Evolutionary conservation across 2,113 vertebrate species (phyloP), one percentile per base, ranked within the genome.

Genomic region (Speoplatyrhinus poulsoni): DNA sequence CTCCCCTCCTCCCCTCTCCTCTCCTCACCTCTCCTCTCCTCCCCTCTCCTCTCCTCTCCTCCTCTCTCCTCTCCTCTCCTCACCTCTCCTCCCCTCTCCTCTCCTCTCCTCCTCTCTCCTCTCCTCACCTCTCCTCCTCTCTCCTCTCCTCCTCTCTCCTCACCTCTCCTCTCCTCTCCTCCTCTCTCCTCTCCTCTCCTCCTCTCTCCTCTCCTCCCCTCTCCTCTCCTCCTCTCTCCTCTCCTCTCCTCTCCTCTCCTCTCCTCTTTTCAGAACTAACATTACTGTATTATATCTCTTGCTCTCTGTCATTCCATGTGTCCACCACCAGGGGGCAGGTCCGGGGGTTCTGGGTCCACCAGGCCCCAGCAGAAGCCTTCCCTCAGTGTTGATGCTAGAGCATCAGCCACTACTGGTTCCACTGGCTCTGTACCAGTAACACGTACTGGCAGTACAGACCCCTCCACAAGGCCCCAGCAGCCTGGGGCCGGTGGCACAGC

Each of bases 291-390:
- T 50, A 0, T 50, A 9, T 50, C 9, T 12, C 49, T 13, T 11
- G 26, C 12, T 50, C 9, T 50, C 49, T 50, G n/a, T 56, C n/a
- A 6, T 7, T 4, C 26, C 26, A 26, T 16, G 12, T 2, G 10
- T 58, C 26, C 19, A 12, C 56, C 19, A 12, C 12, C 56, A 4
- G 26, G 26, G 26, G 26, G 13, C 7, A 17, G 7, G 6, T 49
- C 9, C 55, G 80, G 88, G 41, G 72, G 59, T 62, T 73, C 73
- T 1, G 70, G 62, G 5, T 70, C 82, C 64, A 70, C 46, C 0
- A 41, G 66, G 19, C 11, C 66, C 48, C 74, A 65, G 59, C 73
- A 72, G 62, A 71, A 68, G 1, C 55, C 72, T 0, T 48, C 56
- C 26, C 26, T 26, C 56, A 32, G 67, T n/a, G 73, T 49, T 48